phyloP scores from a whole-genome alignment of 2,888 invertebrate genomes.

The Achlya flavicornis region DNA sequence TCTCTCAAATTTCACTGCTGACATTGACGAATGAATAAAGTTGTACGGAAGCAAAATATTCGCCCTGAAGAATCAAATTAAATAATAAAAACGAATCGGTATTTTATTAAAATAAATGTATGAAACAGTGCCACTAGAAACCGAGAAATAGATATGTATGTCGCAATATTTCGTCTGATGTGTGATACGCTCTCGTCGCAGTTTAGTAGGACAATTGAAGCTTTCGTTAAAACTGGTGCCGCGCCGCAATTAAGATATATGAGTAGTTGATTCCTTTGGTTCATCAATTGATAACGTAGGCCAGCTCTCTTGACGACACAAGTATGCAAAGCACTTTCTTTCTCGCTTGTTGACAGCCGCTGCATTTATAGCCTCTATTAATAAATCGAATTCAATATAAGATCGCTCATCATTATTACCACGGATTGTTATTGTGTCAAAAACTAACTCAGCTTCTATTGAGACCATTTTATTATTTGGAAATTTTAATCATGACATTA shows the following conservation, averaged over 20 bases:
- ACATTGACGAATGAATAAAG: no score
- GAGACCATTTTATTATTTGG: background rate
- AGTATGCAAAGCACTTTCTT: conserved; percentile 20
- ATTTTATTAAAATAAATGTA: no score
- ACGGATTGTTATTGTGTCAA: no score
- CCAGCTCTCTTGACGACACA: background rate
- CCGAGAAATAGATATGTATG: background rate
- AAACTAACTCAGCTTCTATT: no score
- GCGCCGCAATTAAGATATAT: conserved; percentile 1
- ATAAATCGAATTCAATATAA: background rate
- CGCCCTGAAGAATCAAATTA: no score
- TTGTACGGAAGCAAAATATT: no score
- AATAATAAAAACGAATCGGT: no score
- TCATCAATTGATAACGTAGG: background rate
- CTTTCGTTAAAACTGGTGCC: background rate
- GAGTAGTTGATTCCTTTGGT: background rate
- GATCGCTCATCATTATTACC: background rate
- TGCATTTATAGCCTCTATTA: background rate
- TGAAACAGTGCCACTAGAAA: no score
- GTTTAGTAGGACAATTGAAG: background rate
- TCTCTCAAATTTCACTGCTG: no score
- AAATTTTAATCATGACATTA: background rate
- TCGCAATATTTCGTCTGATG: background rate
- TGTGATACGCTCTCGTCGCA: background rate
- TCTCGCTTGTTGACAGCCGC: background rate